Evolutionary conservation across 1,140 invertebrate species (phyloP).

Genomic region (Phenacoccus solenopsis): DNA sequence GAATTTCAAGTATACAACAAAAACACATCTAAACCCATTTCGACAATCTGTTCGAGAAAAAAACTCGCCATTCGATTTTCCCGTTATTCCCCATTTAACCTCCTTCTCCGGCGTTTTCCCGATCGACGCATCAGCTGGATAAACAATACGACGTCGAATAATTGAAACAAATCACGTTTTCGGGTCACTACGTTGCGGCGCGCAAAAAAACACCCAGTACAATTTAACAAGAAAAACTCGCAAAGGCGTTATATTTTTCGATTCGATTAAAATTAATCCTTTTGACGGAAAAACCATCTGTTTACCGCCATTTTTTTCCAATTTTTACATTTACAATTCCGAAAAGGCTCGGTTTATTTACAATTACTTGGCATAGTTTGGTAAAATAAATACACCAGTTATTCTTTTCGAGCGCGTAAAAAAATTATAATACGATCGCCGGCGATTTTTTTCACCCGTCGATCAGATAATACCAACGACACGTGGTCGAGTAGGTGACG

Average conservation of each 20-base stretch:
- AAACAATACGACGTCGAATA: not conserved
- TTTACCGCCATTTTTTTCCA: not conserved
- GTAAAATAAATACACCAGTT: not conserved
- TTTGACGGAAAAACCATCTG: slow-evolving; percentile 1
- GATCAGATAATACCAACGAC: not conserved
- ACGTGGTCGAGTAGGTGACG: not conserved
- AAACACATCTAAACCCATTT: no score
- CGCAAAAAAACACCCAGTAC: not conserved
- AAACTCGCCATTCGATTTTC: no score
- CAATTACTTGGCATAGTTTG: not conserved
- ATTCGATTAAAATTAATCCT: slow-evolving; percentile 3
- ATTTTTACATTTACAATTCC: not conserved
- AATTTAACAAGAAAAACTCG: not conserved
- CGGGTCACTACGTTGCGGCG: not conserved
- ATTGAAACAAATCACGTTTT: slow-evolving; percentile 3
- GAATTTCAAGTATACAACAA: no score
- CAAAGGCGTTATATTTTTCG: not conserved
- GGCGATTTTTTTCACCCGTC: not conserved
- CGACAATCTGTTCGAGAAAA: no score
- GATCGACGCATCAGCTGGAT: not conserved
- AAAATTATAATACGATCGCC: not conserved
- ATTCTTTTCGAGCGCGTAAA: not conserved
- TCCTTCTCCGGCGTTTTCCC: no score
- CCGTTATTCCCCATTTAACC: no score
- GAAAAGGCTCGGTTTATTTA: not conserved